These are phyloP conservation scores for Entomyzon cyanotis DNA, from an alignment of 2,113 vertebrate species.

Conservation along the genomic window DNA sequence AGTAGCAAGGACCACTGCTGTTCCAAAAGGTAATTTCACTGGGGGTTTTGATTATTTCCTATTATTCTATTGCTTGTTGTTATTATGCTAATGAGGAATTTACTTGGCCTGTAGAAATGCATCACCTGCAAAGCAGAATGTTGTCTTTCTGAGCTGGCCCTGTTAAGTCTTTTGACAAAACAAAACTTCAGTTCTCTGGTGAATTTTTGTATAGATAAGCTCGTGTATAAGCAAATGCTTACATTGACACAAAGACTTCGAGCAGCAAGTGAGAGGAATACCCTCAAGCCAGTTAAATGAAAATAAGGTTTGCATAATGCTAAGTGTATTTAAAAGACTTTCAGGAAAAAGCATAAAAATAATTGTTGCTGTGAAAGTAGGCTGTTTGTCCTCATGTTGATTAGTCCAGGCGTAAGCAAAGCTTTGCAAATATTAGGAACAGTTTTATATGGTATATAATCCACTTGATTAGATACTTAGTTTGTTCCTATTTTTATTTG, in stretches of 20 bases:
- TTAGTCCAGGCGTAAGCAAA: background rate
- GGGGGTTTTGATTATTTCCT: background rate
- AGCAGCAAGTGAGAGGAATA: constrained; percentile 3
- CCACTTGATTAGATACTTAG: background rate
- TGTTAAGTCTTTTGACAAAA: background rate
- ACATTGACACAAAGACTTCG: background rate
- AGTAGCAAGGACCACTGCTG: background rate
- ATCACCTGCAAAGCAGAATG: background rate
- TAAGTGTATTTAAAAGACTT: background rate
- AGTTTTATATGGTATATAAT: background rate
- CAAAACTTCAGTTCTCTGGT: background rate
- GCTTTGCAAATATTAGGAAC: background rate
- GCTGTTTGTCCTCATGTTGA: background rate
- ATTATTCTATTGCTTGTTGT: background rate
- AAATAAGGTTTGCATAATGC: background rate
- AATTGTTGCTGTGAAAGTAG: background rate
- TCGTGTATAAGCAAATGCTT: background rate
- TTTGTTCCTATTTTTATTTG: background rate
- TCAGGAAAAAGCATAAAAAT: background rate
- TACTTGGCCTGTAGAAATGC: background rate
- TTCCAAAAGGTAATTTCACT: background rate
- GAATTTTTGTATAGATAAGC: background rate
- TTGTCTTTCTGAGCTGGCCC: background rate
- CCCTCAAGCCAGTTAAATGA: background rate
- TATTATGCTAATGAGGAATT: background rate